A percentile compares a stretch with the other conserved stretches of the same genome.
Conservation (phyloP, 92 coral and sea anemone species). For the Epizoanthus rinbou region DNA sequence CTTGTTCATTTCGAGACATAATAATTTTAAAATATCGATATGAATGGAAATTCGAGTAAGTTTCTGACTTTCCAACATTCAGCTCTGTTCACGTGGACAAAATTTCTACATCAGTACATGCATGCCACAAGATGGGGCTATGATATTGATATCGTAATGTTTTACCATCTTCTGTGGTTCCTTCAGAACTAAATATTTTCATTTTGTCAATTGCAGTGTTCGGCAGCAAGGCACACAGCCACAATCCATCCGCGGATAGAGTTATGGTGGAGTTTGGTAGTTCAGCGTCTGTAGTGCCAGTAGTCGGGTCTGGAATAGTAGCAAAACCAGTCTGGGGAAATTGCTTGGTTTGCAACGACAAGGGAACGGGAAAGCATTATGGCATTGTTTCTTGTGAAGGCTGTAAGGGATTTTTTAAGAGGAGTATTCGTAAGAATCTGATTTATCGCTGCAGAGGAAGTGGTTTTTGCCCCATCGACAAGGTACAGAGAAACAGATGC, state of each 20-base stretch:
- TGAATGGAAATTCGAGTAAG: too few species aligned
- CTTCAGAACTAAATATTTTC: not conserved
- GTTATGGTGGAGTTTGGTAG: not conserved
- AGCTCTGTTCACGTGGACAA: too few species aligned
- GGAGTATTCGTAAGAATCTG: conserved; percentile 82
- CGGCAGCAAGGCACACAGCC: not conserved
- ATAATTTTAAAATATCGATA: too few species aligned
- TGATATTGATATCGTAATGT: too few species aligned
- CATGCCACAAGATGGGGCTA: too few species aligned
- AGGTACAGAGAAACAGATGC: conserved; percentile 90
- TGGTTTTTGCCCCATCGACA: conserved; percentile 81
- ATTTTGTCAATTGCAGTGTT: conserved; percentile 16
- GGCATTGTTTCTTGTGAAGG: conserved; percentile 98
- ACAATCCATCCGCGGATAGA: not conserved
- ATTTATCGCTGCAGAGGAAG: conserved; percentile 79
- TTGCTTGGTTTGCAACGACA: conserved; percentile 92
- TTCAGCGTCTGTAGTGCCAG: not conserved
- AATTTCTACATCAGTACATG: too few species aligned
- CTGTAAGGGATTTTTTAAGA: conserved; percentile 95
- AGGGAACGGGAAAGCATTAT: conserved; percentile 91
- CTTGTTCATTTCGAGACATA: too few species aligned
- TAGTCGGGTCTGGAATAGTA: not conserved
- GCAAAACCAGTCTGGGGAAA: conserved; percentile 70
- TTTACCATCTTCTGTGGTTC: too few species aligned
- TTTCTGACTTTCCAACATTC: too few species aligned